Evolutionary conservation across 1,140 invertebrate species (phyloP).

Genomic region (Bombyx mandarina): DNA sequence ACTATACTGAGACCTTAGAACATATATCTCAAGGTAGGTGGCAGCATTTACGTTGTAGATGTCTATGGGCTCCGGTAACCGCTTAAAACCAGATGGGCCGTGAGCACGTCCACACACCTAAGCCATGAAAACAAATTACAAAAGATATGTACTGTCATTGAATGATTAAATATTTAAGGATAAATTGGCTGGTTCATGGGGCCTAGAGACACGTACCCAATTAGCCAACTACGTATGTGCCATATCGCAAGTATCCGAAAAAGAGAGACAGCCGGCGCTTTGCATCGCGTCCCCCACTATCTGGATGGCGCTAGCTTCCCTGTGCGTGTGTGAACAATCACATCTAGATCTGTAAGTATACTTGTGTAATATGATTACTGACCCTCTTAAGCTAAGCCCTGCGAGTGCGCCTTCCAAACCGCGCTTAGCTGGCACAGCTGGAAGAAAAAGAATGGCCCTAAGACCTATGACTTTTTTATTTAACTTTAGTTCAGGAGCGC

Average conservation of each 20-base stretch:
- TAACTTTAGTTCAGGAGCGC: too few relatives aligned
- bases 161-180: slow-evolving; percentile 72
- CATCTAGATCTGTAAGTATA: slow-evolving; percentile 84
- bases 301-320: slow-evolving; percentile 93
- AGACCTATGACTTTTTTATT: too few relatives aligned
- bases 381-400: too few relatives aligned
- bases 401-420: too few relatives aligned
- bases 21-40: too few relatives aligned
- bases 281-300: slow-evolving; percentile 88
- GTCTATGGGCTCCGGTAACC: too few relatives aligned
- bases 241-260: slow-evolving; percentile 85
- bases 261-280: slow-evolving; percentile 78
- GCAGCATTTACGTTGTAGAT: too few relatives aligned
- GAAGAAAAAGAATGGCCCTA: too few relatives aligned
- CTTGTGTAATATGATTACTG: too few relatives aligned
- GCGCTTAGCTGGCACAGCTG: too few relatives aligned
- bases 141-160: background rate
- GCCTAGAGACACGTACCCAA: slow-evolving; percentile 88
- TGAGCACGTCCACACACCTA: background rate
- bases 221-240: slow-evolving; percentile 92
- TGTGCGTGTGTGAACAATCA: slow-evolving; percentile 93
- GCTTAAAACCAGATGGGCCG: too few relatives aligned
- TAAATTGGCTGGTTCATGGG: slow-evolving; percentile 89
- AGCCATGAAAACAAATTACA: background rate
- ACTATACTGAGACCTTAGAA: too few relatives aligned